Conservation (phyloP, 2,888 invertebrate species). For the Xanthorhoe spadicearia region DNA sequence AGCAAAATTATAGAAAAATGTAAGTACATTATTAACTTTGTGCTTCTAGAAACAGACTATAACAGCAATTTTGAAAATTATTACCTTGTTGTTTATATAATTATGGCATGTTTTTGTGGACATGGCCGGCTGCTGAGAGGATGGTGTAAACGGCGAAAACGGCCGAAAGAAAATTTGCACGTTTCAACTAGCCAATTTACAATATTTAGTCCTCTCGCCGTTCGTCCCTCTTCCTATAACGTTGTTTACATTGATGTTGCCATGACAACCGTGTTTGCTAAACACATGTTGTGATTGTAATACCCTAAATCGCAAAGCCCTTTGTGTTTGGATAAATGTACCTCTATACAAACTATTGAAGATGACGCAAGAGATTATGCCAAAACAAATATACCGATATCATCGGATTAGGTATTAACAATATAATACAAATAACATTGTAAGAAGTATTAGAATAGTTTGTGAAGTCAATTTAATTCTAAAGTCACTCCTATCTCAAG, state of each 20-base stretch:
- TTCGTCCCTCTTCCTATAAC: conserved; percentile 40
- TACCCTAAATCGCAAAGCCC: conserved; percentile 24
- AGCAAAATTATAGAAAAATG: too few species aligned
- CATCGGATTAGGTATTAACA: not conserved
- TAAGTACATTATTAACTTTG: too few species aligned
- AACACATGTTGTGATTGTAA: conserved; percentile 44
- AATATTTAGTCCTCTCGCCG: too few species aligned
- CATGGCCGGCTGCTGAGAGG: too few species aligned
- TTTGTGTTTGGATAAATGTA: conserved; percentile 18
- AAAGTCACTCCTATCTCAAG: too few species aligned
- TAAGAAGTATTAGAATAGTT: too few species aligned
- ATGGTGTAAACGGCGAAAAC: too few species aligned
- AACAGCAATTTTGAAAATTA: too few species aligned
- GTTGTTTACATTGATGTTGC: conserved; percentile 55
- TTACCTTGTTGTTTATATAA: too few species aligned
- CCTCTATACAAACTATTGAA: conserved; percentile 9
- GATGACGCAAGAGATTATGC: conserved; percentile 15
- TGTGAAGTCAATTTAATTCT: not conserved
- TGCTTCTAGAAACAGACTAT: too few species aligned
- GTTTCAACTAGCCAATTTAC: conserved; percentile 47
- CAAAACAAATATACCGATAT: conserved; percentile 4
- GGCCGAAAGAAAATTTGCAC: too few species aligned
- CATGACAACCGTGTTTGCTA: conserved; percentile 55
- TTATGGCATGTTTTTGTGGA: too few species aligned
- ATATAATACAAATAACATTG: not conserved